Base-by-base conservation (phyloP, 37 sponge, comb jelly and placozoan genomes). In the Diacarnus erythraeanus region DNA sequence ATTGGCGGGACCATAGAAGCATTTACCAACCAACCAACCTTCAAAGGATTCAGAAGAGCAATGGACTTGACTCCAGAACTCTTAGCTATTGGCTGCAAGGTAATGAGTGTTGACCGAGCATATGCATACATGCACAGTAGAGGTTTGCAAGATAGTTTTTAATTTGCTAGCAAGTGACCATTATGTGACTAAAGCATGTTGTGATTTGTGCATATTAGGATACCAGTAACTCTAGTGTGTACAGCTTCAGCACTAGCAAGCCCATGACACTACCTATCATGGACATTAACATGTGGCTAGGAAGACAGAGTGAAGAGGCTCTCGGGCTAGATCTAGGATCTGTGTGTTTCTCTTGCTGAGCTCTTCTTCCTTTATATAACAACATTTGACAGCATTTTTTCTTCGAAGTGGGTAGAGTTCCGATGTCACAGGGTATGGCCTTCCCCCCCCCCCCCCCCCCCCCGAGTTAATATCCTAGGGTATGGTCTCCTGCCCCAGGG, bases 241-340 rank as follows among this genome's bases (percentile, higher is more conserved):
- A 64, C 79, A 73, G 29, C 27, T 84, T 89, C 84, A 79, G 39
- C 54, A 83, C 84, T 33, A 74, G 31, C 42, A 68, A 68, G 58
- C 84, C 89, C 57, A 38, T 31, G 35, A 74, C 78, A 57, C 84
- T 89, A 5, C 89, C 89, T 57, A 61, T 89, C 29, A 77, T 51
- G 2, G 89, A 89, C 76, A 40, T 83, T 0, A 41, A 72, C 42
- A 8, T 89, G 38, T 83, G 74, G 75, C 64, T 79, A 35, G 78
- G 74, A 5, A 21, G 35, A 31, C 58, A 66, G 2, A 23, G 65
- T 23, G 44, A 42, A 0, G 83, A 88, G 51, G 79, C 80, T 5
- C 26, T 89, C 25, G 84, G 75, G 0, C 51, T 89, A 10, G 84
- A 89, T 42, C 57, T 89, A 22, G 89, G 89, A 30, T 84, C 89